These are phyloP conservation scores for Anguilla anguilla DNA, from an alignment of 2,797 vertebrate species.

Conservation along the genomic window DNA sequence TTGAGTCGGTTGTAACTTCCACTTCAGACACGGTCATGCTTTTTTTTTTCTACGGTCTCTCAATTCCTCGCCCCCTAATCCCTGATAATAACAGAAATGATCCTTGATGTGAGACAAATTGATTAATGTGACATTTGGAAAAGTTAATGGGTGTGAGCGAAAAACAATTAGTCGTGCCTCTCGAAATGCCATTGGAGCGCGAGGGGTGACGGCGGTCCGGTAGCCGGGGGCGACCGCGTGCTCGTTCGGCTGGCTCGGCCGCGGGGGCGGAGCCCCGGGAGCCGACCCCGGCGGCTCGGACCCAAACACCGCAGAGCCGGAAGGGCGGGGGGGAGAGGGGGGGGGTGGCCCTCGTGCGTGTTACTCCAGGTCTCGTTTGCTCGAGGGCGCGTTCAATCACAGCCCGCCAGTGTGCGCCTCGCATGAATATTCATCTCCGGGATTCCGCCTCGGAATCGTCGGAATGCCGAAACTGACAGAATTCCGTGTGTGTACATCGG, in stretches of 20 bases:
- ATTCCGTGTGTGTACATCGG: neutral
- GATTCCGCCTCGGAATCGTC: neutral
- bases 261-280: neutral
- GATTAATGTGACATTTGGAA: constrained; percentile 59
- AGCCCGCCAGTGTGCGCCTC: neutral
- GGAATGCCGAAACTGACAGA: neutral
- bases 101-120: constrained; percentile 60
- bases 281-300: neutral
- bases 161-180: constrained; percentile 51
- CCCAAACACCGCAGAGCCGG: neutral
- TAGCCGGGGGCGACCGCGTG: constrained; percentile 27
- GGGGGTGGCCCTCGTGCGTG: constrained; percentile 45
- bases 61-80: constrained; percentile 55
- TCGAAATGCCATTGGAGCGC: constrained; percentile 52
- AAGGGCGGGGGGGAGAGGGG: constrained; percentile 36
- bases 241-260: neutral
- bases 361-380: constrained; percentile 51
- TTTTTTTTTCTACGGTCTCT: constrained; percentile 47
- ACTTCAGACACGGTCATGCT: constrained; percentile 44
- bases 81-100: constrained; percentile 66
- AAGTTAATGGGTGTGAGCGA: constrained; percentile 63
- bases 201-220: constrained; percentile 52
- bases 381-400: neutral
- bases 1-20: constrained; percentile 28
- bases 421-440: too few species aligned